Percentiles rank a stretch among this genome's conserved stretches.
phyloP scores from a whole-genome alignment of 2,888 invertebrate genomes.

The Eupithecia subfuscata region DNA sequence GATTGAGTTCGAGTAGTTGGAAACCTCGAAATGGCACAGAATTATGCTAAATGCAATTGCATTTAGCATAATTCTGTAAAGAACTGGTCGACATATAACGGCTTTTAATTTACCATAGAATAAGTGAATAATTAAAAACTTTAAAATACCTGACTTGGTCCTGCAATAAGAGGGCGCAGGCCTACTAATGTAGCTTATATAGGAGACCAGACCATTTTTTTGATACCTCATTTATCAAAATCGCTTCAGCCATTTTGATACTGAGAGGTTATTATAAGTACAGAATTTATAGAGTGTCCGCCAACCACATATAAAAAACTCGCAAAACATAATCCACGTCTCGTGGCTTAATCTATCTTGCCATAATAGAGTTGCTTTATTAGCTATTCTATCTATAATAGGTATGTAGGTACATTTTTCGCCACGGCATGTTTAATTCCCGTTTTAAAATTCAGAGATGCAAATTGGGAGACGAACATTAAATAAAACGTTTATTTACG shows the following conservation, averaged over 20 bases:
- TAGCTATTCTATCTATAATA: not conserved
- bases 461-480: slow-evolving; percentile 46
- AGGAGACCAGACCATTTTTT: too few species aligned
- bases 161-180: too few species aligned
- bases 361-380: not conserved
- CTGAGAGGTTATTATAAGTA: too few species aligned
- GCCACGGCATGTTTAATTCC: slow-evolving; percentile 42
- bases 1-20: slow-evolving; percentile 5
- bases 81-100: not conserved
- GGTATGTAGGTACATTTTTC: not conserved
- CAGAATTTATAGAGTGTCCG: too few species aligned
- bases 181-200: too few species aligned
- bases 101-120: not conserved
- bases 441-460: slow-evolving; percentile 48
- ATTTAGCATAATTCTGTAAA: too few species aligned
- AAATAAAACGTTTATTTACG: slow-evolving; percentile 48
- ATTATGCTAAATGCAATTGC: not conserved
- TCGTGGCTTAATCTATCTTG: not conserved
- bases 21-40: not conserved
- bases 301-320: too few species aligned
- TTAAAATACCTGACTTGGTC: too few species aligned
- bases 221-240: too few species aligned
- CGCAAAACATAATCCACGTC: too few species aligned
- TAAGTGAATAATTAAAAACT: too few species aligned
- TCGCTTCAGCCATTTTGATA: too few species aligned